Conservation (phyloP, 1,140 invertebrate genomes). For the Epicauta chinensis region DNA sequence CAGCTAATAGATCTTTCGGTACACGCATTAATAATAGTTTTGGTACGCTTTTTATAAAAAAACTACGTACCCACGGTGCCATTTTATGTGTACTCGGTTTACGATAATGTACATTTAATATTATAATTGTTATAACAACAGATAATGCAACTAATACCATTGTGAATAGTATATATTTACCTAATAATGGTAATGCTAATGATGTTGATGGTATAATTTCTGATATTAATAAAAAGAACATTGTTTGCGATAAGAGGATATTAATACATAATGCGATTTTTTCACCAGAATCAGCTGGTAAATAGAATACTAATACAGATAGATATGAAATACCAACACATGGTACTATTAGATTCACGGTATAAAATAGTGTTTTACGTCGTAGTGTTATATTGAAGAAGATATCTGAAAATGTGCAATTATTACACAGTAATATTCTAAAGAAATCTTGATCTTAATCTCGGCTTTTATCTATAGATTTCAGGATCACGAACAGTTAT, state of each 20-base stretch:
- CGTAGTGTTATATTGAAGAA: conserved; percentile 97
- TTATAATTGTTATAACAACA: conserved; percentile 94
- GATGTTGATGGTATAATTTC: conserved; percentile 99
- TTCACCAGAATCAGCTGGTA: conserved; percentile 97
- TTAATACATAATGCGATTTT: conserved; percentile 98
- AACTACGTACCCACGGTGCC: conserved; percentile 81
- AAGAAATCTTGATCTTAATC: too few relatives aligned
- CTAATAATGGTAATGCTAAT: conserved; percentile 89
- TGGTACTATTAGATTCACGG: conserved; percentile 91
- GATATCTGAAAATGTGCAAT: conserved; percentile 65
- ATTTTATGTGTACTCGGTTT: conserved; percentile 98
- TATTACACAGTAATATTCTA: too few relatives aligned
- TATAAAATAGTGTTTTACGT: conserved; percentile 93
- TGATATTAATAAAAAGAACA: conserved; percentile 97
- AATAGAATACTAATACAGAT: conserved; percentile 91
- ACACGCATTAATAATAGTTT: conserved; percentile 80
- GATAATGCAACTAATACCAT: conserved; percentile 96
- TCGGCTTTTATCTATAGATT: too few relatives aligned
- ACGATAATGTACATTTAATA: conserved; percentile 98
- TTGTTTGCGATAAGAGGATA: conserved; percentile 96
- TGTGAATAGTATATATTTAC: conserved; percentile 98
- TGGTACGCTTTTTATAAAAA: conserved; percentile 82
- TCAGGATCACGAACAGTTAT: too few relatives aligned
- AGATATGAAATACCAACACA: conserved; percentile 90
- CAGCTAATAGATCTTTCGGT: conserved; percentile 70